phyloP scores from a whole-genome alignment of 2,888 invertebrate species.

The Scrobipalpa atriplicella region DNA sequence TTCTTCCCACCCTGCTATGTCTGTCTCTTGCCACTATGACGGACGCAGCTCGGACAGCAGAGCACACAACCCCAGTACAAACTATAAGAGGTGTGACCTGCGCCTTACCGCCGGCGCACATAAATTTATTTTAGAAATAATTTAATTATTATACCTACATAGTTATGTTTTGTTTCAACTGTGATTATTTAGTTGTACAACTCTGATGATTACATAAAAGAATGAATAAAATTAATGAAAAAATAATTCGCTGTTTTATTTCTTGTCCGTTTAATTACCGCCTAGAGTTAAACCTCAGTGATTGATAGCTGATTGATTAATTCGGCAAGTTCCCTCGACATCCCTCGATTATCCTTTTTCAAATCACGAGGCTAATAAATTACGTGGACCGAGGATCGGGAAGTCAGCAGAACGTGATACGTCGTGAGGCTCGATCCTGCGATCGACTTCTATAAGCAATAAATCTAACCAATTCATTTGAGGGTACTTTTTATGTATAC shows the following conservation, averaged over 20 bases:
- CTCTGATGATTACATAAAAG: slow-evolving; percentile 82
- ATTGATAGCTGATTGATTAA: slow-evolving; percentile 8
- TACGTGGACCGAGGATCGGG: neutral
- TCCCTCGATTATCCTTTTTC: neutral
- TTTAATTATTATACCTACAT: slow-evolving; percentile 57
- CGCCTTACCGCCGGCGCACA: slow-evolving; percentile 49
- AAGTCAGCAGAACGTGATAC: slow-evolving; percentile 20
- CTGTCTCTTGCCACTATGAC: neutral
- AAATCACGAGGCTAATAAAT: slow-evolving; percentile 17
- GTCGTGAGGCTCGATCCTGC: neutral
- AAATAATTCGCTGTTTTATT: slow-evolving; percentile 50
- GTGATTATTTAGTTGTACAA: slow-evolving; percentile 85
- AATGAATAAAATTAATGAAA: slow-evolving; percentile 76
- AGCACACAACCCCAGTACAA: slow-evolving; percentile 77
- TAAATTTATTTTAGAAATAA: slow-evolving; percentile 67
- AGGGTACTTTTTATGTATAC: neutral
- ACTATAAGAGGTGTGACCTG: slow-evolving; percentile 43
- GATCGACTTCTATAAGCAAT: neutral
- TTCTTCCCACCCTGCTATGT: neutral
- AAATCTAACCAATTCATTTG: slow-evolving; percentile 7
- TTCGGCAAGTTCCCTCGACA: neutral
- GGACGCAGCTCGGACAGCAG: slow-evolving; percentile 58
- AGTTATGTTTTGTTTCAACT: slow-evolving; percentile 82
- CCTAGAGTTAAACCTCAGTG: neutral
- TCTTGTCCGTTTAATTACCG: neutral